Evolutionary conservation across 1,140 invertebrate genomes (phyloP).

Genomic region (Caenorhabditis briggsae): DNA sequence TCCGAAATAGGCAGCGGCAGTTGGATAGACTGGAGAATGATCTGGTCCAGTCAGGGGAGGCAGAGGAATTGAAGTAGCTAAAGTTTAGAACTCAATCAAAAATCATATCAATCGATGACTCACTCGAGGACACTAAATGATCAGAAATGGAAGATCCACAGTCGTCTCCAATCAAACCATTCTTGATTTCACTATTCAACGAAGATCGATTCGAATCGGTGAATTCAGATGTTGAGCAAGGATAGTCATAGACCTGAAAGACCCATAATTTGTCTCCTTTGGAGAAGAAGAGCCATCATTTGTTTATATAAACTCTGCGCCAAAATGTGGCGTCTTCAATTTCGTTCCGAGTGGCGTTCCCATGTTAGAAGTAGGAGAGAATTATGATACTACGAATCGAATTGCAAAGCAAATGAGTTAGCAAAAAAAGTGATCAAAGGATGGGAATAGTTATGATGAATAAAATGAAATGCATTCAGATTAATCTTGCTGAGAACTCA

Average conservation of each 20-base stretch:
- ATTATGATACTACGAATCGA: not conserved
- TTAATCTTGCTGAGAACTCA: no score
- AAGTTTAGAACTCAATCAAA: no score
- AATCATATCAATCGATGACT: not conserved
- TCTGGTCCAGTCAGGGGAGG: constrained; percentile 2
- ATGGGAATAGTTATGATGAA: no score
- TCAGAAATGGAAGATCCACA: constrained; percentile 1
- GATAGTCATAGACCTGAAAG: constrained; percentile 16
- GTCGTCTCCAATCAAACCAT: not conserved
- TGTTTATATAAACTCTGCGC: not conserved
- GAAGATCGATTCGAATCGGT: not conserved
- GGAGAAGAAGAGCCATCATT: not conserved
- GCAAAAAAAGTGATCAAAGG: no score
- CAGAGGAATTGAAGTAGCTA: not conserved
- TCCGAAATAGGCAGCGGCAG: not conserved
- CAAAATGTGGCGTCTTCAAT: not conserved
- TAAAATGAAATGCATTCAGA: no score
- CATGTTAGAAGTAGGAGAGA: not conserved
- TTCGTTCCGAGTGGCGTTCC: not conserved
- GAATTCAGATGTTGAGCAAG: constrained; percentile 2
- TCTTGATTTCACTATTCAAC: not conserved
- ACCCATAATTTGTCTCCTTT: no score
- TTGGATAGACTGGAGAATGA: constrained; percentile 24
- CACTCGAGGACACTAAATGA: constrained; percentile 18
- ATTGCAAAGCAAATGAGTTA: not conserved